Conservation (phyloP, 2,797 vertebrate genomes). For the Hemitrygon akajei region DNA sequence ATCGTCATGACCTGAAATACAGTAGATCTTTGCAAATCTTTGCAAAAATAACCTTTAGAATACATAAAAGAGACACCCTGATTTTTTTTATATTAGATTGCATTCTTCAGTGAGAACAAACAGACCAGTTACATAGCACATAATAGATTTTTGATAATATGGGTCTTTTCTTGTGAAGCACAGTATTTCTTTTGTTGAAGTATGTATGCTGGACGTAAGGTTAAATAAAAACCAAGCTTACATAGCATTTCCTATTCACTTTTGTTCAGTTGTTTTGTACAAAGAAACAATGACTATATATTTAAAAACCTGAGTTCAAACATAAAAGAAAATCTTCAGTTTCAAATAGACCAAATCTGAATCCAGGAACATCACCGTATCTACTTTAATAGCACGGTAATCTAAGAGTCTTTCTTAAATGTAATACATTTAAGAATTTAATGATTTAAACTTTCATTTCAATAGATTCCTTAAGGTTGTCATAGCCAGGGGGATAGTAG, state of each 20-base stretch:
- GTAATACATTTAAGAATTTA: background rate
- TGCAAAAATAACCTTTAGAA: background rate
- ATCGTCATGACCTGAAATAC: conserved; percentile 16
- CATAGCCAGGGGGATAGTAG: too few species aligned
- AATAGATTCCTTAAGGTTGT: too few species aligned
- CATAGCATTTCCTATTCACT: background rate
- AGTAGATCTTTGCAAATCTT: conserved; percentile 1
- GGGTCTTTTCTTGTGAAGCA: background rate
- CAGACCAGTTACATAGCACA: conserved; percentile 1
- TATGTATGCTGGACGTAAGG: background rate
- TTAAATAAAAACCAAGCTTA: background rate
- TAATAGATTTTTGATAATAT: conserved; percentile 2
- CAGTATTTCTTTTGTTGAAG: conserved; percentile 19
- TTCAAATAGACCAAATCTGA: background rate
- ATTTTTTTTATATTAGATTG: background rate
- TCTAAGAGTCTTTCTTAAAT: background rate
- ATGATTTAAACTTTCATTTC: too few species aligned
- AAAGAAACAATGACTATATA: background rate
- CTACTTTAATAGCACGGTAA: background rate
- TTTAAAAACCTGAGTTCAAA: background rate
- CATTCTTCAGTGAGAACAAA: conserved; percentile 21
- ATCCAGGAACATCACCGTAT: background rate
- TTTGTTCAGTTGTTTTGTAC: conserved; percentile 3
- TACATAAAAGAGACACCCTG: background rate
- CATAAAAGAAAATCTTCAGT: background rate